phyloP scores from a whole-genome alignment of 2,888 invertebrate species.

The Metalampra italica region DNA sequence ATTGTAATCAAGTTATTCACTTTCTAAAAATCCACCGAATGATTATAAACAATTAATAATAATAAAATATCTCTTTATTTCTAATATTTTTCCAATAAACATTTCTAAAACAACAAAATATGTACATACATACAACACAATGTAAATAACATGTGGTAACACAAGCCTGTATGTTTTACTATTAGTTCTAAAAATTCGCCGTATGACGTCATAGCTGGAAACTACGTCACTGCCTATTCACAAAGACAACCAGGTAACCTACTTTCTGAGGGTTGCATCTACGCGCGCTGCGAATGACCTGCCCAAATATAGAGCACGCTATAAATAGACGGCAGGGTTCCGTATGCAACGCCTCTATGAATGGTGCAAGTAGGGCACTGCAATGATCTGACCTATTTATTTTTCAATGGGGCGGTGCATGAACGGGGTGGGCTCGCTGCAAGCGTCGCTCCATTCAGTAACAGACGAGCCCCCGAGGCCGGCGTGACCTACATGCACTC shows the following conservation, averaged over 20 bases:
- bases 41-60: no score
- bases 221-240: conserved; percentile 63
- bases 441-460: conserved; percentile 70
- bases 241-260: conserved; percentile 76
- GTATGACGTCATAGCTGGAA: conserved; percentile 54
- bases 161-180: no score
- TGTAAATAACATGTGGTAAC: no score
- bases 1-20: no score
- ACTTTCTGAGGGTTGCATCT: conserved; percentile 66
- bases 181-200: no score
- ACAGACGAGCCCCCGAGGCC: conserved; percentile 61
- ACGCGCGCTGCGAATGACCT: conserved; percentile 67
- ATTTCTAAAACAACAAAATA: no score
- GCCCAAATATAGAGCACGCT: conserved; percentile 72
- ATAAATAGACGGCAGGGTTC: conserved; percentile 63
- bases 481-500: conserved; percentile 60
- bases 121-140: no score
- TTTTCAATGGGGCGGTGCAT: conserved; percentile 73
- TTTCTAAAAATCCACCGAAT: no score
- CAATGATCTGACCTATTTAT: conserved; percentile 77
- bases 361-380: conserved; percentile 67
- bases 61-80: no score
- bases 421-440: conserved; percentile 69
- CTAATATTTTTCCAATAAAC: no score
- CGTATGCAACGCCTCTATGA: conserved; percentile 53